Evolutionary conservation across 1,140 invertebrate genomes (phyloP).

Genomic region (Procambarus clarkii): DNA sequence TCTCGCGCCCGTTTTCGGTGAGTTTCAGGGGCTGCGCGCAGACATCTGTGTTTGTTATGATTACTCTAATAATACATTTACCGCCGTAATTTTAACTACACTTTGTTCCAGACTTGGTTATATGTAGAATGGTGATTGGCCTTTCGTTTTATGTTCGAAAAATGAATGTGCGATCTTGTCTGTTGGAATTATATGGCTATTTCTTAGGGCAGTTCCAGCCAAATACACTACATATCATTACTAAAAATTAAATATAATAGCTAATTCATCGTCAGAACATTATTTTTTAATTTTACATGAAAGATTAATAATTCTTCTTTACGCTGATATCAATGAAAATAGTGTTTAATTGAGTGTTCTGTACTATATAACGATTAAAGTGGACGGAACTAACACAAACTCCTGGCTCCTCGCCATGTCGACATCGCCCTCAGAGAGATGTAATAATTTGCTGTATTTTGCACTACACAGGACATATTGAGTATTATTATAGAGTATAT

Average conservation of each 20-base stretch:
- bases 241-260: conserved; percentile 32
- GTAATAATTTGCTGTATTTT: conserved; percentile 42
- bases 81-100: neutral
- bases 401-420: conserved; percentile 61
- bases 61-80: conserved; percentile 49
- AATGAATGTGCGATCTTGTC: conserved; percentile 1
- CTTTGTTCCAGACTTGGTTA: neutral
- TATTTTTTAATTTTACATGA: neutral
- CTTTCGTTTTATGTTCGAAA: neutral
- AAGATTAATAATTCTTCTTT: conserved; percentile 55
- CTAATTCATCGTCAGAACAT: neutral
- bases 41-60: conserved; percentile 66
- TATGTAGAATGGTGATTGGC: conserved; percentile 14
- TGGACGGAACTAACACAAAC: conserved; percentile 59
- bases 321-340: neutral
- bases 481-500: neutral
- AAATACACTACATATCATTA: conserved; percentile 46
- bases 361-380: conserved; percentile 22
- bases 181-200: conserved; percentile 12
- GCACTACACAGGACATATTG: neutral
- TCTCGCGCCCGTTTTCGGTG: conserved; percentile 66
- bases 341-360: neutral
- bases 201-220: conserved; percentile 22
- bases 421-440: conserved; percentile 4
- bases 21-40: conserved; percentile 40